phyloP scores from a whole-genome alignment of 2,113 vertebrate species.

The Corythornis cristatus region DNA sequence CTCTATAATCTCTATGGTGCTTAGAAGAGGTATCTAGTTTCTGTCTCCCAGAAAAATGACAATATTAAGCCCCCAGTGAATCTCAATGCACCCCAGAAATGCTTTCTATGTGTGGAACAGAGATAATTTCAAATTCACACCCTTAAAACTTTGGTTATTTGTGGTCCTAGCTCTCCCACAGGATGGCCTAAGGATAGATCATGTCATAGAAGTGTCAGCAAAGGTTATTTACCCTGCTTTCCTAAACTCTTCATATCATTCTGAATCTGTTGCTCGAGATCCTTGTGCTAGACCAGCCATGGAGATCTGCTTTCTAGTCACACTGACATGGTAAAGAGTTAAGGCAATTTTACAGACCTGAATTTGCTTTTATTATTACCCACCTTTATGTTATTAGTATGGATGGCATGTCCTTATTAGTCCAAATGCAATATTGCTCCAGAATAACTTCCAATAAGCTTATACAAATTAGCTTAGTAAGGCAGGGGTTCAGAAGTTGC shows the following conservation, averaged over 20 bases:
- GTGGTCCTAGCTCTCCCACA: background rate
- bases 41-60: background rate
- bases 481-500: background rate
- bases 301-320: background rate
- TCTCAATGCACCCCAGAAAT: background rate
- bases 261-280: background rate
- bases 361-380: slow-evolving; percentile 41
- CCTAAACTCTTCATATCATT: background rate
- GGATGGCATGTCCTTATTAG: slow-evolving; percentile 41
- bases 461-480: background rate
- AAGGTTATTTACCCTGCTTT: background rate
- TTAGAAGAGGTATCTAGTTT: background rate
- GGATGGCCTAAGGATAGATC: background rate
- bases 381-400: slow-evolving; percentile 21
- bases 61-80: background rate
- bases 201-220: background rate
- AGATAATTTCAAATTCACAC: background rate
- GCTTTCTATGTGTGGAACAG: background rate
- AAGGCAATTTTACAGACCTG: background rate
- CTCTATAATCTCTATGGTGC: background rate
- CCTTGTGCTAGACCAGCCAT: background rate
- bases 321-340: background rate
- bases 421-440: slow-evolving; percentile 1
- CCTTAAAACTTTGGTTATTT: background rate
- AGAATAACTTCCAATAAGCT: slow-evolving; percentile 13